These are phyloP conservation scores for Drosophila parvula DNA, from an alignment of 1,140 invertebrate genomes.

Conservation along the genomic window DNA sequence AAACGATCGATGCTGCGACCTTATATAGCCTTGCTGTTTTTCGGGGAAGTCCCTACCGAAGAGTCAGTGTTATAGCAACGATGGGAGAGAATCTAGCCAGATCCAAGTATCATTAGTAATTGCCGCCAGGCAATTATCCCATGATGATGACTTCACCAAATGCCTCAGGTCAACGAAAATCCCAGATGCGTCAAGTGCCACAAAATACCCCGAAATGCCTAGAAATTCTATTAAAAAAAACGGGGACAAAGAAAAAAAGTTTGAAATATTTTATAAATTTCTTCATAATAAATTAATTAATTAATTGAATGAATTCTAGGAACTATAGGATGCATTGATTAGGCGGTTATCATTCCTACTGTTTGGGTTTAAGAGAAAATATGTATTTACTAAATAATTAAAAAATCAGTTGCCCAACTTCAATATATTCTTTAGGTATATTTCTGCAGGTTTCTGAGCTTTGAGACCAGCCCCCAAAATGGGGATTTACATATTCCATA, in stretches of 20 bases:
- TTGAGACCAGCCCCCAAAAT: conserved; percentile 19
- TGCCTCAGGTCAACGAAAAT: conserved; percentile 40
- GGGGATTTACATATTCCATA: conserved; percentile 27
- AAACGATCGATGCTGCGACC: not conserved
- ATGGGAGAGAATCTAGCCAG: conserved; percentile 19
- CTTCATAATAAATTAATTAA: too few species aligned
- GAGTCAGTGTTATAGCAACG: not conserved
- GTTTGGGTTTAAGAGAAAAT: too few species aligned
- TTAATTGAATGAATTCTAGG: too few species aligned
- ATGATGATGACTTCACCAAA: conserved; percentile 57
- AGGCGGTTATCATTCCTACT: too few species aligned
- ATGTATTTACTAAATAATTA: too few species aligned
- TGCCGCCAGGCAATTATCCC: conserved; percentile 51
- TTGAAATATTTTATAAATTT: not conserved
- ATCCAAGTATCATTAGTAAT: conserved; percentile 49
- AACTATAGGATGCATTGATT: too few species aligned
- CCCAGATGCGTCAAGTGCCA: conserved; percentile 23
- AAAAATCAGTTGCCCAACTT: too few species aligned
- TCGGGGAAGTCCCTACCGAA: conserved; percentile 47
- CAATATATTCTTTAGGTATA: not conserved
- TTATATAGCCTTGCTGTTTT: conserved; percentile 49
- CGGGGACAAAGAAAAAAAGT: not conserved
- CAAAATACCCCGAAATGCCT: conserved; percentile 5
- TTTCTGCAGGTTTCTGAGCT: not conserved
- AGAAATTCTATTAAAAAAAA: not conserved